Percentiles rank a stretch among this genome's conserved stretches.
Evolutionary conservation across 2,888 invertebrate species (phyloP).

Genomic region (Ichneumoninae sp.): DNA sequence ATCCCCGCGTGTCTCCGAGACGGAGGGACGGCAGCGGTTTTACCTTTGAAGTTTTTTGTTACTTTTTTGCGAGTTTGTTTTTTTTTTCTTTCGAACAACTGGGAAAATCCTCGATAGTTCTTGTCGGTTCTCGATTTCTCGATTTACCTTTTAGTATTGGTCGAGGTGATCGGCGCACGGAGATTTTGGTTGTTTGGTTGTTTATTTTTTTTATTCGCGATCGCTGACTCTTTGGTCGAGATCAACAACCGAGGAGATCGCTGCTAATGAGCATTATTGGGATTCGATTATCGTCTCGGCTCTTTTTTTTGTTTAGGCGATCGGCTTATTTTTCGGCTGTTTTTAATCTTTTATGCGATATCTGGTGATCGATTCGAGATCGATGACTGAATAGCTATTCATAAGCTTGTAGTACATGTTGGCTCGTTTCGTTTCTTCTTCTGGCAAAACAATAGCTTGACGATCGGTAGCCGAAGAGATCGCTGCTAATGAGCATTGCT

Average conservation of each 20-base stretch:
- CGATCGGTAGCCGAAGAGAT: background rate
- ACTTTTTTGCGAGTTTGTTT: background rate
- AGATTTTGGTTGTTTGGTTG: background rate
- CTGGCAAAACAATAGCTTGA: too few relatives aligned
- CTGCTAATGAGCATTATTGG: background rate
- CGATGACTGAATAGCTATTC: too few relatives aligned
- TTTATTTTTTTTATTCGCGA: background rate
- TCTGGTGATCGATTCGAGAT: too few relatives aligned
- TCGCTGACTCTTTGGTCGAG: background rate
- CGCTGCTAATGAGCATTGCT: background rate
- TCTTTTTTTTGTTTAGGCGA: background rate
- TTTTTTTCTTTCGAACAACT: background rate
- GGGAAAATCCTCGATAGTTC: background rate
- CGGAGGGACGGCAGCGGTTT: background rate
- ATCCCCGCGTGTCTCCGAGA: constrained; percentile 26
- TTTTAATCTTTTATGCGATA: background rate
- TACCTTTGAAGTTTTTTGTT: background rate
- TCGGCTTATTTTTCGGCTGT: background rate
- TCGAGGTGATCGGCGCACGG: background rate
- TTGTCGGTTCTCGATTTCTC: too few relatives aligned
- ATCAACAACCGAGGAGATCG: background rate
- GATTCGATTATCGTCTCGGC: background rate
- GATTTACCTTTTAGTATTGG: background rate
- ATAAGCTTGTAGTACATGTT: too few relatives aligned
- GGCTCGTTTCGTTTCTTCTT: too few relatives aligned